phyloP scores from a whole-genome alignment of 2,113 vertebrate species.

The Embiotoca jacksoni region DNA sequence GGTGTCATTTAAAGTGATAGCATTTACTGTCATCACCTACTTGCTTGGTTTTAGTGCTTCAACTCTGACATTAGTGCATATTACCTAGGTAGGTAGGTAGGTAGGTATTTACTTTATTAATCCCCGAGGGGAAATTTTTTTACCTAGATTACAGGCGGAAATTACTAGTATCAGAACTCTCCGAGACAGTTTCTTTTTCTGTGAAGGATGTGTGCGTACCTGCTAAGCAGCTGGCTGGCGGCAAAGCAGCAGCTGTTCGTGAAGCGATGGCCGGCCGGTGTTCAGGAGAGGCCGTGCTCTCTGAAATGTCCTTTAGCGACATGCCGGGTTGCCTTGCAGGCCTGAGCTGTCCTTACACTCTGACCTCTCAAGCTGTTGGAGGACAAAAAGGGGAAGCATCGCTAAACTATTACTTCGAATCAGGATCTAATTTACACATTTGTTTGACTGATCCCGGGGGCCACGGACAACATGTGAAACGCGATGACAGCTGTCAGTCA shows the following conservation, averaged over 20 bases:
- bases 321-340: neutral
- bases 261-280: neutral
- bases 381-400: neutral
- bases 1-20: conserved; percentile 24
- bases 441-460: conserved; percentile 11
- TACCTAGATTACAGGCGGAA: neutral
- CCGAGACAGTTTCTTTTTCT: neutral
- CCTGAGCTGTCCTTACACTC: neutral
- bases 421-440: conserved; percentile 36
- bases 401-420: conserved; percentile 21
- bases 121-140: no score
- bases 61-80: neutral
- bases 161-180: conserved; percentile 2
- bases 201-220: neutral
- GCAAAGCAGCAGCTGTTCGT: neutral
- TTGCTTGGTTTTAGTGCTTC: neutral
- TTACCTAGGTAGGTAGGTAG: neutral
- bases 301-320: conserved; percentile 6
- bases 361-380: neutral
- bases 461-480: neutral
- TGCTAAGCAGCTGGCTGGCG: conserved; percentile 12
- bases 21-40: conserved; percentile 6
- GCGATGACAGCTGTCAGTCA: conserved; percentile 37
- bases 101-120: no score
- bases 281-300: neutral